phyloP scores from a whole-genome alignment of 2,888 invertebrate species.

The Cryptocephalus primarius region DNA sequence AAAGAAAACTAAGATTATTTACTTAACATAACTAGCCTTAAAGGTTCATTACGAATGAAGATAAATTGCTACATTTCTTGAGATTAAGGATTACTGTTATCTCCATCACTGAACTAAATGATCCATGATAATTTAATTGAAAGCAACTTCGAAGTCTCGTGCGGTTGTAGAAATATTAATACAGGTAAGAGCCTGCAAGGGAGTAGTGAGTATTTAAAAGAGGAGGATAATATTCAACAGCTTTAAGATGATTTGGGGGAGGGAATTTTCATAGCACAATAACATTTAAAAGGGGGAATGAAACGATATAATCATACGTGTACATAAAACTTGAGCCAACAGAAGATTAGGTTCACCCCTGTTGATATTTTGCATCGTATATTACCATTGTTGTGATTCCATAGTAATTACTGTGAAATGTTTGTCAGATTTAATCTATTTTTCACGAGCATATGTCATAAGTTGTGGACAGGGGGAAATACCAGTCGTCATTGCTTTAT shows the following conservation, averaged over 20 bases:
- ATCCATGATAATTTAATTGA: slow-evolving; percentile 6
- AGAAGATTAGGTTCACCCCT: slow-evolving; percentile 15
- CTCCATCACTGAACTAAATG: slow-evolving; percentile 1
- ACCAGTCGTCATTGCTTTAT: no score
- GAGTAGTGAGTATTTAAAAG: slow-evolving; percentile 10
- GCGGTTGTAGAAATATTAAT: slow-evolving; percentile 5
- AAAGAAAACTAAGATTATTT: no score
- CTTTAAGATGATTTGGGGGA: slow-evolving; percentile 14
- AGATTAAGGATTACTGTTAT: slow-evolving; percentile 1
- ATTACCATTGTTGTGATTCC: slow-evolving; percentile 18
- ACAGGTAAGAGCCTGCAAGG: slow-evolving; percentile 3
- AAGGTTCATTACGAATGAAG: no score
- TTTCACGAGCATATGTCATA: no score
- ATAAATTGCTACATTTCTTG: neutral
- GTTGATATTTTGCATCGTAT: slow-evolving; percentile 13
- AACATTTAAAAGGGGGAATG: slow-evolving; percentile 12
- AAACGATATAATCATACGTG: slow-evolving; percentile 11
- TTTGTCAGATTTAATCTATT: slow-evolving; percentile 1
- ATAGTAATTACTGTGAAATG: slow-evolving; percentile 15
- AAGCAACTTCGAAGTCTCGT: slow-evolving; percentile 1
- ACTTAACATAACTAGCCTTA: no score
- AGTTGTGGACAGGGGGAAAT: no score
- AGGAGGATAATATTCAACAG: slow-evolving; percentile 15
- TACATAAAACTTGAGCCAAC: slow-evolving; percentile 14
- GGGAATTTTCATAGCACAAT: slow-evolving; percentile 9